Evolutionary conservation across 2,797 vertebrate species (phyloP), one percentile per base, ranked within the genome.

Genomic region (Masticophis lateralis): DNA sequence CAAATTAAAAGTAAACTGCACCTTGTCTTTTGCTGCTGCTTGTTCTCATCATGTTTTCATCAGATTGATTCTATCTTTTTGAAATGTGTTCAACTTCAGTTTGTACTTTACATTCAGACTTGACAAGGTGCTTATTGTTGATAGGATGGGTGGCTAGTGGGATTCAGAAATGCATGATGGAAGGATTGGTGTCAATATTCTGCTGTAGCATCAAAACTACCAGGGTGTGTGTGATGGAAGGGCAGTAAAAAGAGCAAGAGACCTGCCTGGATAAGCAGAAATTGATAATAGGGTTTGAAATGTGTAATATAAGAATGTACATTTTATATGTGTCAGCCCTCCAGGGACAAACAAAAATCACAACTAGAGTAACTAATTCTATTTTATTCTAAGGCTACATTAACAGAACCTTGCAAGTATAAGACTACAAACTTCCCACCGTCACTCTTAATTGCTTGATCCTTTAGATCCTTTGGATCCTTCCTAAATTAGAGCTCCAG

Each of bases 1-100:
- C 59, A 97, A 98, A 97, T 97, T 94, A 97, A 97, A 97, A 97
- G 95, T 95, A 97, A 98, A 98, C 95, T 97, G 86, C 43, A 43
- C 51, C 3, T 3, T 90, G 86, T 83, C 74, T 25, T 83, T 47
- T 83, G 20, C 37, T 47, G 74, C 25, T 83, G 74, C 74, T 25
- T 47, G 96, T 53, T 95, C 83, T 92, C 94, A 63, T 63, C 43
- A 92, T 94, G 89, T 94, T 96, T 96, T 95, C 94, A 94, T 97
- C 87, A 87, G 95, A 91, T 69, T 51, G 92, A 91, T 91, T 47
- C 0, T 95, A 95, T 96, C 96, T 94, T 90, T 90, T 61, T 93
- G 92, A 93, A 96, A 92, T 91, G 92, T 69, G 87, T 96, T 95
- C 96, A 93, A 92, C 25, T 96, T 97, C 92, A 22, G 6, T 91